A percentile compares a stretch with the other conserved stretches of the same genome.
phyloP scores from a whole-genome alignment of 2,797 vertebrate genomes.

The Bucorvus abyssinicus region DNA sequence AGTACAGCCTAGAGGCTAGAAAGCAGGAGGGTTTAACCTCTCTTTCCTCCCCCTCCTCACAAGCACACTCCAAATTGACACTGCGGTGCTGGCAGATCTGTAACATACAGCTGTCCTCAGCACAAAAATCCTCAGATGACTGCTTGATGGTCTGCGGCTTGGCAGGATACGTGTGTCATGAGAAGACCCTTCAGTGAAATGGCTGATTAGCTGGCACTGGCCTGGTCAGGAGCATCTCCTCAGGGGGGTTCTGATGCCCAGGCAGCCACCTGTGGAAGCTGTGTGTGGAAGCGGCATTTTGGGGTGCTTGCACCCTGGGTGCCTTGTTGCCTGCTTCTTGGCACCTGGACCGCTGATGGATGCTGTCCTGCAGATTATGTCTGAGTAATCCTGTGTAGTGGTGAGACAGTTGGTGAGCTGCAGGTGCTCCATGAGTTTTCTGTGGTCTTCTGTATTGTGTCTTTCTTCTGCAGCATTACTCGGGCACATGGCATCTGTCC shows the following conservation, averaged over 20 bases:
- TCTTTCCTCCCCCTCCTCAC: background rate
- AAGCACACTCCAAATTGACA: background rate
- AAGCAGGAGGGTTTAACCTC: background rate
- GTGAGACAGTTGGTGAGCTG: background rate
- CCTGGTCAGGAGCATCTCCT: background rate
- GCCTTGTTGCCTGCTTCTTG: background rate
- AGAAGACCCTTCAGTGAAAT: background rate
- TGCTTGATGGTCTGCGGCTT: background rate
- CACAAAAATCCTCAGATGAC: slow-evolving; percentile 8
- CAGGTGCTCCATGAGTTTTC: background rate
- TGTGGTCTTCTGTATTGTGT: background rate
- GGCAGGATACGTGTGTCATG: background rate
- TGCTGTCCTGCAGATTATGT: background rate
- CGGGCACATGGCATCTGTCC: background rate
- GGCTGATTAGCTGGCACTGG: background rate
- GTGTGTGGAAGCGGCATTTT: background rate
- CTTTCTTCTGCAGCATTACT: background rate
- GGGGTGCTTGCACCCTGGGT: background rate
- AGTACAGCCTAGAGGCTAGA: background rate
- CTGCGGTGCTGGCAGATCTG: background rate
- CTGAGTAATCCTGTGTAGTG: background rate
- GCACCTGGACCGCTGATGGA: background rate
- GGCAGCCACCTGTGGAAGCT: background rate
- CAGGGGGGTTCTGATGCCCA: background rate
- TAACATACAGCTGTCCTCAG: background rate